Conservation (phyloP, 2,797 vertebrate species). For the Sparus aurata region DNA sequence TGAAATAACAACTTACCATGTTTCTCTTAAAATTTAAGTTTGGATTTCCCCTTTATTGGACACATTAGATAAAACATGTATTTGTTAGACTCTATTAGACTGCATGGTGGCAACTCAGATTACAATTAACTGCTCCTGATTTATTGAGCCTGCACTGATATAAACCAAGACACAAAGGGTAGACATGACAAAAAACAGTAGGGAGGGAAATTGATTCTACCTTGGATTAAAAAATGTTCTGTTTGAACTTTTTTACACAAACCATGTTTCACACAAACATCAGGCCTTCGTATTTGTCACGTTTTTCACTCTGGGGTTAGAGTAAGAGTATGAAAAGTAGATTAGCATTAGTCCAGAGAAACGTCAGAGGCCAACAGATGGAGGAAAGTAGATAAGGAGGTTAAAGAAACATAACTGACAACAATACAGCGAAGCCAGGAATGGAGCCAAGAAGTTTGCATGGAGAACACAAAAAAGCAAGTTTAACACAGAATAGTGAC, state of each 20-base stretch:
- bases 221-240: neutral
- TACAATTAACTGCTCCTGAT: neutral
- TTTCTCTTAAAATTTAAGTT: neutral
- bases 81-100: neutral
- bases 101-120: neutral
- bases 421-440: neutral
- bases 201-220: neutral
- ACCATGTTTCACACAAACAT: neutral
- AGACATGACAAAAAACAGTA: neutral
- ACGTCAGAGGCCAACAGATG: slow-evolving; percentile 4
- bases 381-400: slow-evolving; percentile 38
- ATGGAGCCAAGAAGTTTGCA: neutral
- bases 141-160: neutral
- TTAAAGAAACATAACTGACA: slow-evolving; percentile 24
- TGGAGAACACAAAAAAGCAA: neutral
- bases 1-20: neutral
- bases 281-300: neutral
- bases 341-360: neutral
- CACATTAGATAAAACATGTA: neutral
- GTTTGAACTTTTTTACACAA: neutral
- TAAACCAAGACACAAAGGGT: neutral
- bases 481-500: neutral
- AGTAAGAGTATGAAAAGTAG: neutral
- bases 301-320: neutral
- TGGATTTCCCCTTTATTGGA: slow-evolving; percentile 1